Evolutionary conservation across 1,140 invertebrate species (phyloP).

Genomic region (Caenorhabditis elegans): WBcel235 BX284606.5:13550001-13550500

Average conservation of each 20-base stretch:
- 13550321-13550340: background rate
- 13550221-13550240: background rate
- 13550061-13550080: background rate
- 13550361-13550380: background rate
- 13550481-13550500: no score
- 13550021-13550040: background rate
- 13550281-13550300: background rate
- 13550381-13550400: slow-evolving; percentile 1
- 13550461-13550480: no score
- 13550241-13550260: background rate
- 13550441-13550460: no score
- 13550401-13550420: background rate
- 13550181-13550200: slow-evolving; percentile 11
- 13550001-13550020: background rate
- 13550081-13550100: no score
- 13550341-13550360: background rate
- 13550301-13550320: background rate
- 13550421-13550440: background rate
- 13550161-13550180: background rate
- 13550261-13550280: slow-evolving; percentile 4
- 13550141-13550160: background rate
- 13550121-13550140: background rate
- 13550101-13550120: background rate
- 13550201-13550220: slow-evolving; percentile 1
- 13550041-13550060: background rate